phyloP scores from a whole-genome alignment of 1,140 invertebrate species.

The Brachionus angularis region DNA sequence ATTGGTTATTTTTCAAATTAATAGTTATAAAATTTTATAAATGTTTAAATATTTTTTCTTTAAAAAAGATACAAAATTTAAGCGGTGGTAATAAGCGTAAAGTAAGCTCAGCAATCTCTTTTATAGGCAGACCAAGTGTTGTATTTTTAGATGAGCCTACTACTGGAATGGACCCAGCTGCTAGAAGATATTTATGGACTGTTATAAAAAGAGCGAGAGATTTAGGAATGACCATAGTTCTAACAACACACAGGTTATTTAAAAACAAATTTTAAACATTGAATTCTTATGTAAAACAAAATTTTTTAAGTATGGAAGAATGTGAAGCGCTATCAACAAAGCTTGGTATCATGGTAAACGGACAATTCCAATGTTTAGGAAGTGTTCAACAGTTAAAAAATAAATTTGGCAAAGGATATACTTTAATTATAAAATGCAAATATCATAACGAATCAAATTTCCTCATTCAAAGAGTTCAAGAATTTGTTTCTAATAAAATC shows the following conservation, averaged over 20 bases:
- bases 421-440: constrained; percentile 37
- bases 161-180: constrained; percentile 60
- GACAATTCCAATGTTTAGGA: constrained; percentile 50
- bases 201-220: constrained; percentile 44
- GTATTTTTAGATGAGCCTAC: constrained; percentile 59
- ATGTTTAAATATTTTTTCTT: not conserved
- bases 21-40: not conserved
- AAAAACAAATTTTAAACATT: too few relatives aligned
- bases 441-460: not conserved
- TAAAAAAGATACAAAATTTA: constrained; percentile 58
- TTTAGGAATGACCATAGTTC: constrained; percentile 39
- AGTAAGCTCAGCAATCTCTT: constrained; percentile 82
- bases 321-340: constrained; percentile 51
- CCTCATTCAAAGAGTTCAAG: not conserved
- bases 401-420: constrained; percentile 43
- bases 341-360: constrained; percentile 52
- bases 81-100: constrained; percentile 87
- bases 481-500: constrained; percentile 11
- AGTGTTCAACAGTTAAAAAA: constrained; percentile 51
- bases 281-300: too few relatives aligned
- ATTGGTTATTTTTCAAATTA: not conserved
- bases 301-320: constrained; percentile 53
- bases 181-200: constrained; percentile 58
- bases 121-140: constrained; percentile 63
- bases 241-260: constrained; percentile 44